Base-by-base conservation (phyloP, 2,888 invertebrate genomes). In the Antheraea assamensis region DNA sequence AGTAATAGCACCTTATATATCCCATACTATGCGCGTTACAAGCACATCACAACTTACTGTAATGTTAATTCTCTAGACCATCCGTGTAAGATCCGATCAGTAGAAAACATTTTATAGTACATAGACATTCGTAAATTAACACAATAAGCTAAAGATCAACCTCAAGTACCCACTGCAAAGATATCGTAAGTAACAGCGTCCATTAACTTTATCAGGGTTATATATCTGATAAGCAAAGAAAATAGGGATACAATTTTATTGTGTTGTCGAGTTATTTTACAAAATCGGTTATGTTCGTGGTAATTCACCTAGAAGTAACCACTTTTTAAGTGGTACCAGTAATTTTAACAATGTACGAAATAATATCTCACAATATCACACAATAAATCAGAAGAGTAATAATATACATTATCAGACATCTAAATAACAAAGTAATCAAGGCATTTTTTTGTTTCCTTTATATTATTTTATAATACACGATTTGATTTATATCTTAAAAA, bases 171-270 rank as follows among this genome's bases (percentile, higher is more conserved):
- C n/a, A 35, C 35, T 68, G 4, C 3, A n/a, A 2, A 68, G 68
- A 68, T 68, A 68, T 13, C 19, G 35, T 35, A 68, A 68, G 35
- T 68, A 35, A 68, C 35, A 21, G 1, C 35, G n/a, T 21, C 35
- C 68, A 68, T 68, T 68, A 68, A 35, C 21, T 10, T 35, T 68
- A 68, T 68, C 68, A 19, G n/a, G 35, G 68, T 35, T 35, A 70
- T 64, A 68, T 27, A 21, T 73, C 30, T 24, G 74, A 75, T 75
- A 74, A 75, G n/a, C 10, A 31, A 13, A 35, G 71, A 24, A 49
- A 71, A 71, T n/a, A 71, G 1, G 68, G 68, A 68, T 76, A 78
- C 74, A 31, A 21, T 66, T 66, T 21, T 66, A 19, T 27, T 31
- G 66, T 66, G 10, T 58, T 24, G 24, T 58, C 58, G 24, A 17